These are phyloP conservation scores for Hecatera dysodea DNA, from an alignment of 2,888 invertebrate species.

Conservation along the genomic window DNA sequence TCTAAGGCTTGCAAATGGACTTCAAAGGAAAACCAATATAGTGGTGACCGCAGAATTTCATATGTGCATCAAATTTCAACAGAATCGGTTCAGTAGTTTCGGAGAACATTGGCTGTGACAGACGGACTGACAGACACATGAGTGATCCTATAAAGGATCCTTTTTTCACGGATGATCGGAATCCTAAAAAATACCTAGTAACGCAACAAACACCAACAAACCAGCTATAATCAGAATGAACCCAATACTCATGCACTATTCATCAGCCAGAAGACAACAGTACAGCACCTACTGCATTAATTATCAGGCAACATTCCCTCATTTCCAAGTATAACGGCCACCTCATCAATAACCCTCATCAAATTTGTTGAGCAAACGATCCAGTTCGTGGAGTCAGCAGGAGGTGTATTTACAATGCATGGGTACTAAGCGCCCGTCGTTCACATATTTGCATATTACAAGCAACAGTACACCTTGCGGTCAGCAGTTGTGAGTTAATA, in stretches of 20 bases:
- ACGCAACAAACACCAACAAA: conserved; percentile 20
- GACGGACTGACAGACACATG: too few species aligned
- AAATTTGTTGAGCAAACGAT: conserved; percentile 72
- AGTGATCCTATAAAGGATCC: too few species aligned
- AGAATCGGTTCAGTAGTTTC: too few species aligned
- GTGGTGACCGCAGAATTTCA: too few species aligned
- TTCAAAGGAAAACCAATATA: too few species aligned
- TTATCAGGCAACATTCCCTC: conserved; percentile 51
- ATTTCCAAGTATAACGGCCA: conserved; percentile 68
- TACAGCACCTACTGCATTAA: conserved; percentile 54
- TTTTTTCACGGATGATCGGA: too few species aligned
- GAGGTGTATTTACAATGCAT: conserved; percentile 63
- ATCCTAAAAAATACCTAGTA: neutral
- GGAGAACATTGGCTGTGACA: too few species aligned
- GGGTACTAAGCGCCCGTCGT: conserved; percentile 48
- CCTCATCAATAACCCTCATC: conserved; percentile 74
- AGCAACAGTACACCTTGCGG: conserved; percentile 53
- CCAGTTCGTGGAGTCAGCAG: conserved; percentile 63
- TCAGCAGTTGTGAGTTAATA: conserved; percentile 63
- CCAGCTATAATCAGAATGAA: neutral
- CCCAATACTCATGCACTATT: conserved; percentile 51
- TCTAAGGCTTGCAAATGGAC: too few species aligned
- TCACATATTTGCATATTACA: conserved; percentile 67
- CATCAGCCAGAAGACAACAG: conserved; percentile 50
- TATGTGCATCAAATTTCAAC: too few species aligned